Evolutionary conservation across 1,140 invertebrate genomes (phyloP).

Genomic region (Drosophila repletoides): DNA sequence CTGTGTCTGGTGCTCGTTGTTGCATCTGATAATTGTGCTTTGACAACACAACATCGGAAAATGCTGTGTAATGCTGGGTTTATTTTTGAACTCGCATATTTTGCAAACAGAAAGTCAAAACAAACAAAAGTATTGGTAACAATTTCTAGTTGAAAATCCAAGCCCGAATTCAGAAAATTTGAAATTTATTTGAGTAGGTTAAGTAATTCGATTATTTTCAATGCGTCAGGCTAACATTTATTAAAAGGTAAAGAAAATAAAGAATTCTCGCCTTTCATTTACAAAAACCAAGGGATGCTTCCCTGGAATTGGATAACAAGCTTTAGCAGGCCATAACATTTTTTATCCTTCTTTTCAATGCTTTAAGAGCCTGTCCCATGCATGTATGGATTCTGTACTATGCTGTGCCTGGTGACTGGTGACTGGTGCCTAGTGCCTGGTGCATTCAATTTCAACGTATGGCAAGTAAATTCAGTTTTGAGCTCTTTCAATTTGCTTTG

Average conservation of each 20-base stretch:
- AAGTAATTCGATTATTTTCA: too few relatives aligned
- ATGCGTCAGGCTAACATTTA: too few relatives aligned
- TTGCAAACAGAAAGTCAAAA: constrained; percentile 37
- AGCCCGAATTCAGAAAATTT: neutral
- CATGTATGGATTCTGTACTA: constrained; percentile 15
- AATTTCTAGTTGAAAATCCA: neutral
- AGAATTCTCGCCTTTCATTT: too few relatives aligned
- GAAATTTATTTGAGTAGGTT: neutral
- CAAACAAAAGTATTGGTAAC: constrained; percentile 27
- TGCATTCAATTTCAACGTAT: constrained; percentile 33
- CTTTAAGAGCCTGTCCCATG: constrained; percentile 21
- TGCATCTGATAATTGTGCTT: constrained; percentile 69
- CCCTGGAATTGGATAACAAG: neutral
- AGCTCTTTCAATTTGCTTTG: constrained; percentile 46
- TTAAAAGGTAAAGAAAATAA: too few relatives aligned
- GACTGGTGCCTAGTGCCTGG: constrained; percentile 40
- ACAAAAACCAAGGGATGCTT: too few relatives aligned
- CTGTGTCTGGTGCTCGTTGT: constrained; percentile 41
- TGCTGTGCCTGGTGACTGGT: neutral
- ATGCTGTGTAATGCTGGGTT: constrained; percentile 39
- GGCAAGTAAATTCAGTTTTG: constrained; percentile 25
- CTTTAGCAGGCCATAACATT: neutral
- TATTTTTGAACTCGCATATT: constrained; percentile 54
- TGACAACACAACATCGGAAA: constrained; percentile 39
- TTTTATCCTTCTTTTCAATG: neutral